Evolutionary conservation across 1,140 invertebrate species (phyloP), one percentile per base, ranked within the genome.

Genomic region (Marisa cornuarietis): DNA sequence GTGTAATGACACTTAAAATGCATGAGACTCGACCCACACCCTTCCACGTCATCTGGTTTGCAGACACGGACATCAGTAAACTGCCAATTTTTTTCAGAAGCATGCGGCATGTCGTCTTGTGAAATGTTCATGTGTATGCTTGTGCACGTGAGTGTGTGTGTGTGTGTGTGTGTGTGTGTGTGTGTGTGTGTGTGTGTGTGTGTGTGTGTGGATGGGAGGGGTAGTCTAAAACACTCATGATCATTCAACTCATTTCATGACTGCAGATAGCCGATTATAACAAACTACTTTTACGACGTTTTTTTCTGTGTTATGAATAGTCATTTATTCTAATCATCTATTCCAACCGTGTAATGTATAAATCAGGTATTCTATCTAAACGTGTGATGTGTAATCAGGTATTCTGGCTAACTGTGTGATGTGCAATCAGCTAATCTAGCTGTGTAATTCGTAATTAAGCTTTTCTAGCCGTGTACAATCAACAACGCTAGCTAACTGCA

Each of bases 131-230:
- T 24, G 66, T 22, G 14, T 68, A 22, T n/a, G 66, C 42, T 13
- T 68, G 66, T n/a, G 66, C n/a, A 22, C 42, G 10, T n/a, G 66
- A 22, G 66, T n/a, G 66, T 68, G 66, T n/a, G 66, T n/a, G 66
- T 68, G 66, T n/a, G n/a, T 68, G 66, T n/a, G 66, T n/a, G 16
- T 68, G 66, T n/a, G 66, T 68, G 66, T n/a, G 66, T 68, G 11
- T 18, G n/a, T n/a, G n/a, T n/a, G n/a, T n/a, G n/a, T n/a, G n/a
- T n/a, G n/a, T n/a, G n/a, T n/a, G n/a, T n/a, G n/a, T n/a, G n/a
- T n/a, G n/a, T n/a, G n/a, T n/a, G n/a, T n/a, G n/a, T n/a, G n/a
- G n/a, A n/a, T n/a, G n/a, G n/a, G n/a, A n/a, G n/a, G n/a, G n/a
- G n/a, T n/a, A n/a, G 66, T 68, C 24, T 68, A 14, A 26, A 14